These are phyloP conservation scores for Cryptocheilus praepositus DNA, from an alignment of 2,888 invertebrate species.

Conservation along the genomic window DNA sequence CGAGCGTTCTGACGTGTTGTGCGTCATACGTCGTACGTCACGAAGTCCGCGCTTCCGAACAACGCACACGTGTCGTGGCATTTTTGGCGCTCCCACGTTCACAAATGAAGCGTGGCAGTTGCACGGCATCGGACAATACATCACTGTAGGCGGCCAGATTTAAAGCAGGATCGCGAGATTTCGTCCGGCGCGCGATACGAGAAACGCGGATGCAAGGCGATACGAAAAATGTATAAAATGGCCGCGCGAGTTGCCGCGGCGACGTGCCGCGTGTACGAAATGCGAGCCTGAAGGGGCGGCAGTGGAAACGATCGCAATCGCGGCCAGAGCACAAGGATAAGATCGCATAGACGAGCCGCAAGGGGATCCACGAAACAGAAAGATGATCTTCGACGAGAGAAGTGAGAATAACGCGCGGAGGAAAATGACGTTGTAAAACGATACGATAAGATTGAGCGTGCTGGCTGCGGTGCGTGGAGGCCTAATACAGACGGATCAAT, in stretches of 20 bases:
- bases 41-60: background rate
- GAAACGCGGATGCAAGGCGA: constrained; percentile 50
- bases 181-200: constrained; percentile 42
- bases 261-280: constrained; percentile 46
- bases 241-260: background rate
- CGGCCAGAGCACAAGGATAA: constrained; percentile 41
- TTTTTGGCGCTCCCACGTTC: constrained; percentile 6
- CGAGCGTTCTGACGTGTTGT: no score
- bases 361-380: constrained; percentile 29
- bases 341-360: background rate
- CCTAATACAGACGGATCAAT: no score
- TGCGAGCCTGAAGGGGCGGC: constrained; percentile 42
- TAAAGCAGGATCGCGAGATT: constrained; percentile 45
- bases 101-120: constrained; percentile 14
- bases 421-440: constrained; percentile 11
- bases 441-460: constrained; percentile 33
- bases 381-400: constrained; percentile 29
- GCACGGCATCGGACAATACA: constrained; percentile 41
- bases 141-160: constrained; percentile 46
- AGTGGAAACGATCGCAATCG: constrained; percentile 8
- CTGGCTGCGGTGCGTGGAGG: no score
- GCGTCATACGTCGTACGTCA: background rate
- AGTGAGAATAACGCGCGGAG: constrained; percentile 23
- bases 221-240: constrained; percentile 58
- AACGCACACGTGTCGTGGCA: background rate